Base-by-base conservation (phyloP, 2,888 invertebrate genomes). In the Plutella xylostella region DNA sequence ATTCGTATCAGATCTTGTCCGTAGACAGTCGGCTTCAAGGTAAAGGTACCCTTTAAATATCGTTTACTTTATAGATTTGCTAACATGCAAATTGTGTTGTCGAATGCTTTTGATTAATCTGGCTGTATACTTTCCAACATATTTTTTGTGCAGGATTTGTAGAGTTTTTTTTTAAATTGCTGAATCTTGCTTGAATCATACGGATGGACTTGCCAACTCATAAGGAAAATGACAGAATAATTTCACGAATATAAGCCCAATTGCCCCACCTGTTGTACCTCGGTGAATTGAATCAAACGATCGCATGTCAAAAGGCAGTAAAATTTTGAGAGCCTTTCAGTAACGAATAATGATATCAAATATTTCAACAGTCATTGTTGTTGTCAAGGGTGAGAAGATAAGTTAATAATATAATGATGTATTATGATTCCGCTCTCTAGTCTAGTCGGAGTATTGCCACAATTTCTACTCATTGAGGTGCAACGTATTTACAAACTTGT, bases 381-480 rank as follows among this genome's bases (percentile, higher is more conserved):
- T 65, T 75, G 82, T 83, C 82, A 82, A 78, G 82, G 82, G 79
- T 83, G 82, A 82, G 80, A 77, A 79, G 80, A 70, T 78, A 73
- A 70, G 70, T 78, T 83, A 83, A 83, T 82, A 78, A 75, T 80
- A 72, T 83, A 82, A 83, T 83, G 78, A 80, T 65, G 70, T 76
- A 80, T 77, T 75, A 76, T 72, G 39, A 22, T 68, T 63, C 64
- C 67, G n/a, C 66, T 65, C 66, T 66, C 64, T 63, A 58, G 60
- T 67, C 61, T 63, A 72, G 69, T 66, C 73, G 64, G 63, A 58
- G 66, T 72, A 69, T 72, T 70, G 61, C 63, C 59, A 60, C 57
- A 60, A 57, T 63, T 56, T 66, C 63, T 60, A 55, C 52, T 56
- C 51, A 55, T 55, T 64, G 60, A 62, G 61, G 34, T 34, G 34